Evolutionary conservation across 2,888 invertebrate species (phyloP).

Genomic region (Sthenelais limicola): DNA sequence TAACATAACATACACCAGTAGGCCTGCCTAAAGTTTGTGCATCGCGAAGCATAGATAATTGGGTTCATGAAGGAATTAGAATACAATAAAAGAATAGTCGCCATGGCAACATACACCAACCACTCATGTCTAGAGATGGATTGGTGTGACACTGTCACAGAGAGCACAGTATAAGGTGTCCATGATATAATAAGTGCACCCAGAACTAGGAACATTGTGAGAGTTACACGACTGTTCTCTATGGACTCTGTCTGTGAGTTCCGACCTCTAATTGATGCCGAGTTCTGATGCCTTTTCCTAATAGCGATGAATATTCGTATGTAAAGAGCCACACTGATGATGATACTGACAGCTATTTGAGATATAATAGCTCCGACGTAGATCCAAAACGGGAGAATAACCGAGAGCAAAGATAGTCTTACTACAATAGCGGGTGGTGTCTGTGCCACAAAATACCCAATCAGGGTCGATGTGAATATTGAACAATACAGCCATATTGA

Average conservation of each 20-base stretch:
- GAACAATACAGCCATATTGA: slow-evolving; percentile 9
- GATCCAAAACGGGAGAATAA: slow-evolving; percentile 27
- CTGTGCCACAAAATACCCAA: slow-evolving; percentile 8
- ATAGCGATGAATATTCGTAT: slow-evolving; percentile 23
- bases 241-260: slow-evolving; percentile 17
- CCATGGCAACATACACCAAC: slow-evolving; percentile 6
- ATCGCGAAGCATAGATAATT: slow-evolving; percentile 11
- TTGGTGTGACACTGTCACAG: not conserved
- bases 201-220: slow-evolving; percentile 13
- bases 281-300: not conserved
- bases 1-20: slow-evolving; percentile 27
- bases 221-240: not conserved
- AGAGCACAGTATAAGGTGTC: slow-evolving; percentile 19
- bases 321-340: slow-evolving; percentile 25
- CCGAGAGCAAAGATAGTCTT: not conserved
- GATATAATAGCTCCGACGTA: slow-evolving; percentile 16
- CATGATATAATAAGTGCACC: slow-evolving; percentile 20
- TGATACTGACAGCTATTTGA: slow-evolving; percentile 2
- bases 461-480: slow-evolving; percentile 8
- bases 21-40: not conserved
- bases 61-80: slow-evolving; percentile 30
- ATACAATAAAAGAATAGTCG: slow-evolving; percentile 8
- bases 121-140: not conserved
- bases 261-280: not conserved
- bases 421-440: slow-evolving; percentile 11